A percentile compares a stretch with the other conserved stretches of the same genome.
These are phyloP conservation scores for Cloeon dipterum DNA, from an alignment of 2,888 invertebrate species.

Conservation along the genomic window DNA sequence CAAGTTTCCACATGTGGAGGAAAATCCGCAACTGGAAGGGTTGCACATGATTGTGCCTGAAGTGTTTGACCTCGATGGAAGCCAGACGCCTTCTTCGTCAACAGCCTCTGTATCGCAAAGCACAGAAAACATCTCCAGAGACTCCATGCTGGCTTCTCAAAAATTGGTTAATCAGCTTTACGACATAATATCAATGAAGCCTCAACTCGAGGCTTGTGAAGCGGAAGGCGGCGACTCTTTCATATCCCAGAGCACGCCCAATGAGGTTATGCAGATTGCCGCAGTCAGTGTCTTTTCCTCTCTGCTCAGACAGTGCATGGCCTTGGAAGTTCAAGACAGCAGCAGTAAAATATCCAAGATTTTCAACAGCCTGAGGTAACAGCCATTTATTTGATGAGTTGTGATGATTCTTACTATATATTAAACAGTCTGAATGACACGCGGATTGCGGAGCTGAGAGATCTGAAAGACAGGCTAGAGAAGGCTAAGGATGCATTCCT, in stretches of 20 bases:
- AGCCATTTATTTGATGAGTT: too few species aligned
- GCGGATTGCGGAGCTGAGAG: too few species aligned
- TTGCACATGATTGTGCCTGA: not conserved
- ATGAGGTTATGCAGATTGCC: not conserved
- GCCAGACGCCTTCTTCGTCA: not conserved
- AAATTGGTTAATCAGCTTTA: too few species aligned
- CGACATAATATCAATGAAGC: too few species aligned
- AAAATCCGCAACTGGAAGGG: not conserved
- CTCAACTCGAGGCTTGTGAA: too few species aligned
- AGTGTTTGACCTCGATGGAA: not conserved
- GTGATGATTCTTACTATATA: too few species aligned
- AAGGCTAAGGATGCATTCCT: too few species aligned
- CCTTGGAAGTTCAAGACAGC: not conserved
- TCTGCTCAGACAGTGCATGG: not conserved
- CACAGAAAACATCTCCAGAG: not conserved
- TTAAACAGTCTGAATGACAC: too few species aligned
- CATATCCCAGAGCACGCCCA: not conserved
- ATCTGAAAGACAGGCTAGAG: too few species aligned
- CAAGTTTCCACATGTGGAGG: constrained; percentile 37
- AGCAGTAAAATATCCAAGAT: not conserved
- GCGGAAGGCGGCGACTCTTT: too few species aligned
- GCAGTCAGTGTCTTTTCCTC: not conserved
- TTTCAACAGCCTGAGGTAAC: not conserved
- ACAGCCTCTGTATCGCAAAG: not conserved
- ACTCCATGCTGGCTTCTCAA: too few species aligned